Base-by-base conservation (phyloP, 1,140 invertebrate genomes). In the Paramacrobiotus metropolitanus region DNA sequence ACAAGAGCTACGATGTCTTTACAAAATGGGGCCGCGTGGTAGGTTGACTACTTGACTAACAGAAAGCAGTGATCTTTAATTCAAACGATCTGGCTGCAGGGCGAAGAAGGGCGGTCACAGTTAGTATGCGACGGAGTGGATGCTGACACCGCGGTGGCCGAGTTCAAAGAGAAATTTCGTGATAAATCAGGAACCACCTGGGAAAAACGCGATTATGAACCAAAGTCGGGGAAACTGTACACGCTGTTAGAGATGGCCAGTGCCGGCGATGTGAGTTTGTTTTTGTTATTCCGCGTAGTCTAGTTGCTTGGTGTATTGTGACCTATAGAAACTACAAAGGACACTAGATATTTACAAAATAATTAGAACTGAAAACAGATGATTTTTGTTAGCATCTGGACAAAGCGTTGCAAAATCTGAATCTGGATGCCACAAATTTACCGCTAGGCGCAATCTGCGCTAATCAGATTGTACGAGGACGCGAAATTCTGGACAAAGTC, bases 361-460 rank as follows among this genome's bases (percentile, higher is more conserved):
- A n/a, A n/a, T n/a, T n/a, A n/a, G n/a, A n/a, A n/a, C n/a, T n/a
- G n/a, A n/a, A 30, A 31, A 30, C 29, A 31, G 28, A 63, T 44
- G 29, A 28, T 18, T 29, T 31, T 61, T 30, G 28, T 30, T 28
- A 30, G 21, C 34, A 60, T 40, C 21, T 60, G 61, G 24, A 67
- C 55, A 67, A 68, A 3, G 68, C 73, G 29, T 72, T 76, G 72
- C 68, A 70, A 59, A 62, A 55, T 15, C 48, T 55, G 48, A 55
- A 24, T 2, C 21, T 61, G 73, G 75, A 76, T 68, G 68, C 74
- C 0, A 75, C 75, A 65, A 76, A 76, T 64, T 76, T 77, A 74
- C 75, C 75, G 1, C 64, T 77, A 28, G 75, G 75, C 3, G 76
- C 76, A 65, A 65, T 77, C 2, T 75, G 74, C 64, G 76, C 76